Base-by-base conservation (phyloP, 2,888 invertebrate genomes). In the Ganaspis brasiliensis region DNA sequence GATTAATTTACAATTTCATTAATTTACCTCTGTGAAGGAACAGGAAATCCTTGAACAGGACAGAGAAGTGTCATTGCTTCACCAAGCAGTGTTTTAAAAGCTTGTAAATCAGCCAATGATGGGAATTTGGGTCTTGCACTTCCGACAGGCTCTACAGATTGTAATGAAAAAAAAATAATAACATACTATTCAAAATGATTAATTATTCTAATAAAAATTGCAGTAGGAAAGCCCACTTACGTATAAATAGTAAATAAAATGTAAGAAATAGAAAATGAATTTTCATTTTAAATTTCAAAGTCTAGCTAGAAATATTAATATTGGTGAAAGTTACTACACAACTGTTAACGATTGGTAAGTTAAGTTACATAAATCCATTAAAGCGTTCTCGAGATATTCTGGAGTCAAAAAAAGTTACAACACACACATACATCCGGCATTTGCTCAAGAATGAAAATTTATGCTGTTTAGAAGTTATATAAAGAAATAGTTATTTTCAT, bases 101-200 rank as follows among this genome's bases (percentile, higher is more conserved):
- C 87, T 82, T 92, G 92, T 49, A 87, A 91, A 78, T 92, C 91
- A 75, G 90, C 92, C 81, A 93, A 92, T 84, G 94, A 93, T 80
- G 94, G 93, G 85, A 95, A 94, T 92, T 94, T 94, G 72, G 94
- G 94, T 76, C 93, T 92, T 55, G 94, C 93, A 86, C 93, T 93
- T 79, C 93, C 94, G 78, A 94, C 92, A 9, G 94, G 94, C 89
- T 94, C 92, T 93, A 91, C 59, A 72, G 31, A 74, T 52, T 45
- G 24, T 52, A 71, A 72, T 57, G 26, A 61, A 72, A 59, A 12
- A 59, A 40, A 71, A 45, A 71, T 16, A 49, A 70, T 52, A 70
- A 56, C 4, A 73, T 67, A 71, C 24, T 21, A 67, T 72, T 67
- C 12, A 73, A n/a, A 75, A 70, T 26, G 78, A 79, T 85, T 84